Percentiles rank a stretch among this genome's conserved stretches.
phyloP scores from a whole-genome alignment of 1,140 invertebrate species.

The Holotrichia oblita region DNA sequence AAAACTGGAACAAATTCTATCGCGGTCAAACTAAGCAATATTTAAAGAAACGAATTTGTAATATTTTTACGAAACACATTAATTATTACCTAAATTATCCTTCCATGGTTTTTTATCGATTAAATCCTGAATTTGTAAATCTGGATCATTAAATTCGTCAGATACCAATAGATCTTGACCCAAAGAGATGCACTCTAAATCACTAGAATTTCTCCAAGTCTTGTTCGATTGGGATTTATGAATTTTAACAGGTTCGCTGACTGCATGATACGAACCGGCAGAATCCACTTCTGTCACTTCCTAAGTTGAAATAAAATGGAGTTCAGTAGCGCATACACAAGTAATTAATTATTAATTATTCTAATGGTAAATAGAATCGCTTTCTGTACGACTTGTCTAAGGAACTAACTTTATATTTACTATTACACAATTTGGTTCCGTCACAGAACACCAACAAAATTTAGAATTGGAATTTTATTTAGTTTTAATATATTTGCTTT shows the following conservation, averaged over 20 bases:
- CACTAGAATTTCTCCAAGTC: conserved; percentile 67
- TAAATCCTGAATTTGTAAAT: conserved; percentile 44
- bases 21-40: too few species aligned
- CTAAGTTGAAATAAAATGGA: not conserved
- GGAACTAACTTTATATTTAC: too few species aligned
- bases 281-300: not conserved
- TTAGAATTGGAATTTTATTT: too few species aligned
- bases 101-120: conserved; percentile 45
- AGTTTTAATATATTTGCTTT: too few species aligned
- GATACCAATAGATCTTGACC: conserved; percentile 66
- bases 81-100: conserved; percentile 40
- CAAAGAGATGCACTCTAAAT: conserved; percentile 67
- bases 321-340: too few species aligned
- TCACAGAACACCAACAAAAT: too few species aligned
- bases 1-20: too few species aligned
- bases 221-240: conserved; percentile 60
- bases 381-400: too few species aligned
- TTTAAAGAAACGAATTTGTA: too few species aligned
- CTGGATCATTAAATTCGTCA: conserved; percentile 39
- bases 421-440: too few species aligned
- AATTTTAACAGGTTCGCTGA: conserved; percentile 56
- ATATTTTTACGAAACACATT: conserved; percentile 31
- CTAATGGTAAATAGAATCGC: too few species aligned
- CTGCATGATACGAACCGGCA: conserved; percentile 1
- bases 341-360: too few species aligned